A percentile compares a stretch with the other conserved stretches of the same genome.
phyloP scores from a whole-genome alignment of 1,140 invertebrate species.

The Macrocentrus cingulum region DNA sequence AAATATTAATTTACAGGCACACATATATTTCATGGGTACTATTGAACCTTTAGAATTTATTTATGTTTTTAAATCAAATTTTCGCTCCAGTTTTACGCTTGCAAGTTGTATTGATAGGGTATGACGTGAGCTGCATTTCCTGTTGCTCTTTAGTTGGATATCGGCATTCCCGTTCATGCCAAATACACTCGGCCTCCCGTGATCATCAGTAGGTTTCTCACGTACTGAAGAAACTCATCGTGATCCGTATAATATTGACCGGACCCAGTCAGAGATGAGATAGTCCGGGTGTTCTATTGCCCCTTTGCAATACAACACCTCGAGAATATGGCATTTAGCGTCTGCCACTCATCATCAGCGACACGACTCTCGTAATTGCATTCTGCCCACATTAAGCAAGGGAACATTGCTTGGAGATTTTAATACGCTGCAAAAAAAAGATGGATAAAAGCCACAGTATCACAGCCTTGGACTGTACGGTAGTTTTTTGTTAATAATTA shows the following conservation, averaged over 20 bases:
- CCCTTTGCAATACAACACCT: conserved; percentile 75
- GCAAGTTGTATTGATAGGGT: conserved; percentile 80
- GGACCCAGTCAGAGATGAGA: conserved; percentile 65
- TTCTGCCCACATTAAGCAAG: conserved; percentile 66
- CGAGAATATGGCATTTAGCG: conserved; percentile 81
- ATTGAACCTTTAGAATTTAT: too few species aligned
- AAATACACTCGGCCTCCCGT: conserved; percentile 82
- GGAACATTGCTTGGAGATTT: too few species aligned
- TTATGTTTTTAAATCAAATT: too few species aligned
- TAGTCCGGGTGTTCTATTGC: conserved; percentile 62
- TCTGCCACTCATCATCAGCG: conserved; percentile 90
- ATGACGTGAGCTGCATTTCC: conserved; percentile 77
- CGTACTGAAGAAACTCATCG: conserved; percentile 76
- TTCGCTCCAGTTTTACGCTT: too few species aligned
- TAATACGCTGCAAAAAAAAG: too few species aligned
- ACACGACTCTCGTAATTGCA: conserved; percentile 96
- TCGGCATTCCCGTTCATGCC: conserved; percentile 92
- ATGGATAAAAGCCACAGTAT: too few species aligned
- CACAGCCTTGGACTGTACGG: too few species aligned
- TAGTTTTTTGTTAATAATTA: too few species aligned
- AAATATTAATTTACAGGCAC: too few species aligned
- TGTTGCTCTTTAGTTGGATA: conserved; percentile 90
- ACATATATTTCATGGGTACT: too few species aligned
- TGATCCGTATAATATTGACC: conserved; percentile 77
- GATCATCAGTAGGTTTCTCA: conserved; percentile 74